phyloP scores from a whole-genome alignment of 2,797 vertebrate genomes.

The Diplodus sargus region DNA sequence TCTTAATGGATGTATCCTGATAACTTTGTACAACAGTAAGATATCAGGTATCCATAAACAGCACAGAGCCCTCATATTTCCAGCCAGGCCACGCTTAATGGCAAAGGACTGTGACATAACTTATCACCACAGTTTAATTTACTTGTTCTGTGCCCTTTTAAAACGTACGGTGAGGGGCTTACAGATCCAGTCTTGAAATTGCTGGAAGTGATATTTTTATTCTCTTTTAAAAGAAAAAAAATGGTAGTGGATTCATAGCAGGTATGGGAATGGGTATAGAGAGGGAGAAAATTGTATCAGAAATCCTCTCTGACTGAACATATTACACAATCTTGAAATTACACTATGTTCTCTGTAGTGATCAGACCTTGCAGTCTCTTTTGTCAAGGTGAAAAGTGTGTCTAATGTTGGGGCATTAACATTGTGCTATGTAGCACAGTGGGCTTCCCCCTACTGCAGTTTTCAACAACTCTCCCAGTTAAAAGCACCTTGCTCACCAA shows the following conservation, averaged over 20 bases:
- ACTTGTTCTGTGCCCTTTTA: no score
- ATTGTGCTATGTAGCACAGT: neutral
- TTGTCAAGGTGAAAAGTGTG: constrained; percentile 58
- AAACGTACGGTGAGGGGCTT: no score
- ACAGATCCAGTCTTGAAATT: no score
- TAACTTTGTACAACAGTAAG: no score
- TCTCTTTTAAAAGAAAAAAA: neutral
- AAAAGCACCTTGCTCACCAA: constrained; percentile 11
- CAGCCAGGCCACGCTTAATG: neutral
- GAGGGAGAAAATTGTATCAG: neutral
- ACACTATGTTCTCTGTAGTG: constrained; percentile 7
- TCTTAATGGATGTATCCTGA: neutral
- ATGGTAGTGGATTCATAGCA: neutral
- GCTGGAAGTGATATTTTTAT: no score
- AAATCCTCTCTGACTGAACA: no score
- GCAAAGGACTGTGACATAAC: constrained; percentile 4
- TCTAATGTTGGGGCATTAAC: constrained; percentile 51
- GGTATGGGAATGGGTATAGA: neutral
- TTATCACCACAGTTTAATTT: constrained; percentile 15
- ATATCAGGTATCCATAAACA: neutral
- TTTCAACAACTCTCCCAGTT: neutral
- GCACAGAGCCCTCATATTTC: neutral
- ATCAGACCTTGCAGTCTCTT: constrained; percentile 15
- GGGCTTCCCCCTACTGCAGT: constrained; percentile 1
- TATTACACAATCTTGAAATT: no score